These are phyloP conservation scores for Nesoenas mayeri DNA, from an alignment of 2,113 vertebrate genomes.

Conservation along the genomic window DNA sequence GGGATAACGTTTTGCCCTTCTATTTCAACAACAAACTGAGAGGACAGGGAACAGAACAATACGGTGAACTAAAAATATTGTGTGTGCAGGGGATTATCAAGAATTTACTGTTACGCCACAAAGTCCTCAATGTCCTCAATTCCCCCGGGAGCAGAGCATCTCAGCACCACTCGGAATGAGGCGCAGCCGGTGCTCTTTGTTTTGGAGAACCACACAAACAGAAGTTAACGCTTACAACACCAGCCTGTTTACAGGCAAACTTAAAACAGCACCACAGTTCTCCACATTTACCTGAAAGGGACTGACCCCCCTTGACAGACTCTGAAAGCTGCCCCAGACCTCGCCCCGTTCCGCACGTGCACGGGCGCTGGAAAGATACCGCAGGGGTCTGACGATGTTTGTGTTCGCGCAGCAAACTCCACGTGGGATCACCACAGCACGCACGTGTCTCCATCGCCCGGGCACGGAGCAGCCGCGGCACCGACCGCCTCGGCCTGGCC, in stretches of 20 bases:
- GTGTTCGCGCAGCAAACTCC: background rate
- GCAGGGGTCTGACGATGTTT: background rate
- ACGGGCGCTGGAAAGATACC: background rate
- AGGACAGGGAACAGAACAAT: conserved; percentile 2
- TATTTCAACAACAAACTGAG: background rate
- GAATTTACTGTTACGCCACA: background rate
- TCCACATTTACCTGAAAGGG: background rate
- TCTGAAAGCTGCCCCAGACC: background rate
- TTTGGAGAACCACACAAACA: background rate
- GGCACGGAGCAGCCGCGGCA: fast-evolving
- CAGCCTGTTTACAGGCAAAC: background rate
- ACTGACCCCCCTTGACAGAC: background rate
- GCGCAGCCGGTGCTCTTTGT: background rate
- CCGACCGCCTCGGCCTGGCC: background rate
- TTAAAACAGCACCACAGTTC: background rate
- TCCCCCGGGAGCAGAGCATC: background rate
- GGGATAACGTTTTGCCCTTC: conserved; percentile 20
- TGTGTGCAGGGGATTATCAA: background rate
- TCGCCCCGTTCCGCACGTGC: background rate
- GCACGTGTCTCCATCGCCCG: background rate
- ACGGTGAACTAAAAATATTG: background rate
- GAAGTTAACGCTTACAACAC: background rate
- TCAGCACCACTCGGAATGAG: background rate
- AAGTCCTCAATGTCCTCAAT: background rate
- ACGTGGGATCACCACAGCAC: background rate